Conservation (phyloP, 2,113 vertebrate genomes). For the Grallaria varia region DNA sequence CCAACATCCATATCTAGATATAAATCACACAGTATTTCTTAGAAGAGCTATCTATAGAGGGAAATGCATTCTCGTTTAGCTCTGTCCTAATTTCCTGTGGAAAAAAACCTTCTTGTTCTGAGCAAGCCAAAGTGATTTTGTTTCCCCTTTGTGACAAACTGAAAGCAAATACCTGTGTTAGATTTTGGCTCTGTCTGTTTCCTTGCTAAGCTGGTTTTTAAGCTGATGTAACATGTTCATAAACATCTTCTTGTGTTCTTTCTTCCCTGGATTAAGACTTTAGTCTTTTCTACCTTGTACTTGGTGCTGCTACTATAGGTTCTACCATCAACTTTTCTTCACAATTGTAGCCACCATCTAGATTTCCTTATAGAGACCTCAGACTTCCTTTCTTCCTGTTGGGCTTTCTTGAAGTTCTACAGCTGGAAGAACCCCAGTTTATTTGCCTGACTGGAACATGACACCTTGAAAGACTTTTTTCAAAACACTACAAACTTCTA, state of each 20-base stretch:
- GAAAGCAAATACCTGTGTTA: not conserved
- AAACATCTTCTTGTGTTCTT: not conserved
- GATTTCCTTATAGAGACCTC: not conserved
- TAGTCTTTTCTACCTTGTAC: not conserved
- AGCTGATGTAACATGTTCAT: not conserved
- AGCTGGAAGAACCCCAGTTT: not conserved
- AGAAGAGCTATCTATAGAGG: not conserved
- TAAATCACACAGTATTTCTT: not conserved
- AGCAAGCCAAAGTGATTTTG: not conserved
- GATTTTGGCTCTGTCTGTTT: not conserved
- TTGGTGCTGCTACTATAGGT: not conserved
- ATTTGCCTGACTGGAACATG: not conserved
- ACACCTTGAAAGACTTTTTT: not conserved
- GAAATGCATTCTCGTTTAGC: not conserved
- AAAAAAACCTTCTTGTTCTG: not conserved
- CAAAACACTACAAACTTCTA: not conserved
- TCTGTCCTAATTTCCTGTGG: not conserved
- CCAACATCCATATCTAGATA: not conserved
- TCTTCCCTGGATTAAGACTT: not conserved
- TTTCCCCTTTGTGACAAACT: not conserved
- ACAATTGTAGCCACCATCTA: not conserved
- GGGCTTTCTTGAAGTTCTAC: not conserved
- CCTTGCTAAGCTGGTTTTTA: not conserved
- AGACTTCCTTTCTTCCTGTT: not conserved
- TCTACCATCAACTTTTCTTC: not conserved